Conservation (phyloP, 2,888 invertebrate genomes). For the Lutraria lutraria region DNA sequence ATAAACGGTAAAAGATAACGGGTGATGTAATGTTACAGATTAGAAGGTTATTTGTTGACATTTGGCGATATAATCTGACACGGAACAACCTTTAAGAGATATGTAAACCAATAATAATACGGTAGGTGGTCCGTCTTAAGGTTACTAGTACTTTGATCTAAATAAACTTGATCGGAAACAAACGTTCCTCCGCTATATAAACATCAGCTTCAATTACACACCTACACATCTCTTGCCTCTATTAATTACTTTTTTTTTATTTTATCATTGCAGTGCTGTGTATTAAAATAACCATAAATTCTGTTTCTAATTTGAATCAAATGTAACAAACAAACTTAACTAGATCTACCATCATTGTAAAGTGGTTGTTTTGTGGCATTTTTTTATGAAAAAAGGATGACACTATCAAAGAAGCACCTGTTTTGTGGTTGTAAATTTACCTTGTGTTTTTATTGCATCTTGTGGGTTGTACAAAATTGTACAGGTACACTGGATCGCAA, state of each 20-base stretch:
- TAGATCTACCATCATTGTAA: not conserved
- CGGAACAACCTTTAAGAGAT: not conserved
- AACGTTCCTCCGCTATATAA: not conserved
- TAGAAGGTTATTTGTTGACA: conserved; percentile 16
- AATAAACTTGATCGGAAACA: not conserved
- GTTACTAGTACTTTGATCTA: conserved; percentile 1
- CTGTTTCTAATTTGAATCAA: not conserved
- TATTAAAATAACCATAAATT: not conserved
- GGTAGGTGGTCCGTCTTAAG: not conserved
- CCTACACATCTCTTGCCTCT: not conserved
- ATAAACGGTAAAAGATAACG: not conserved
- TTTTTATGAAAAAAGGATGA: not conserved
- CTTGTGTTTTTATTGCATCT: not conserved
- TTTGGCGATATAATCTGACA: not conserved
- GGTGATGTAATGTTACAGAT: conserved; percentile 16
- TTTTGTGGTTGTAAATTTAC: not conserved
- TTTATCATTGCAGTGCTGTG: not conserved
- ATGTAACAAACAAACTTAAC: not conserved
- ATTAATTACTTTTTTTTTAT: not conserved
- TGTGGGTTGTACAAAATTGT: not conserved
- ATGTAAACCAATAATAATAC: not conserved
- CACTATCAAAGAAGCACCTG: not conserved
- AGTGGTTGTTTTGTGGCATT: not conserved
- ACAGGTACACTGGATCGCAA: no score
- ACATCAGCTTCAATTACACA: not conserved